phyloP scores from a whole-genome alignment of 2,888 invertebrate genomes.

The Watsonalla binaria region DNA sequence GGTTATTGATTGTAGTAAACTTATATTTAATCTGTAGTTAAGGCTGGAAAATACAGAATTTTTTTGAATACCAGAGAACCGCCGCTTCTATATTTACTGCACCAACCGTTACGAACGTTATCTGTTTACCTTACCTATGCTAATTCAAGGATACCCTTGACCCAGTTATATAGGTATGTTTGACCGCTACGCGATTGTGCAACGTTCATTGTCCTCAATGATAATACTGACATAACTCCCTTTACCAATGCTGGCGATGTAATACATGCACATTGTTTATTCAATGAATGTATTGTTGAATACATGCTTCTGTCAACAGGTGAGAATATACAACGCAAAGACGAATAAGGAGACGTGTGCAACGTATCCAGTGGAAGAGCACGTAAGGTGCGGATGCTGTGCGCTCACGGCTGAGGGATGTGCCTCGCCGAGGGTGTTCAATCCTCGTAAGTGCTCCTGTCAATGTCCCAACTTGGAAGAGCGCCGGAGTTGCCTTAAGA shows the following conservation, averaged over 20 bases:
- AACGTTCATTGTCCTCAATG: constrained; percentile 33
- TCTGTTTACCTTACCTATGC: constrained; percentile 39
- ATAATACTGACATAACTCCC: constrained; percentile 49
- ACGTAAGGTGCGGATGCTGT: constrained; percentile 62
- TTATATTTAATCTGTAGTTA: too few species aligned
- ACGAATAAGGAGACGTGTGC: constrained; percentile 61
- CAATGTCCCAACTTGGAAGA: constrained; percentile 67
- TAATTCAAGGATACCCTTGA: constrained; percentile 56
- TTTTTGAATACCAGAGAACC: too few species aligned
- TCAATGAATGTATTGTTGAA: not conserved
- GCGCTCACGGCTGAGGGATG: constrained; percentile 44
- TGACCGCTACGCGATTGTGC: constrained; percentile 32
- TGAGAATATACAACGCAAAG: constrained; percentile 60
- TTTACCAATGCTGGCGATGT: constrained; percentile 7
- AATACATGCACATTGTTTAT: not conserved
- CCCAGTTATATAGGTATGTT: constrained; percentile 42
- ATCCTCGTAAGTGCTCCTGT: constrained; percentile 74
- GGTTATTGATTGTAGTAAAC: too few species aligned
- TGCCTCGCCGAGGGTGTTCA: constrained; percentile 50
- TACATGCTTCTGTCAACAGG: constrained; percentile 35
- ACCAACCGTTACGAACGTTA: constrained; percentile 27
- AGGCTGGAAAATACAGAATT: too few species aligned
- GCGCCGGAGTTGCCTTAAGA: constrained; percentile 57
- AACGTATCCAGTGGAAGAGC: constrained; percentile 58
- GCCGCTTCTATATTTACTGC: constrained; percentile 6